Conservation (phyloP, 2,888 invertebrate genomes). For the Cheilosia grossa region DNA sequence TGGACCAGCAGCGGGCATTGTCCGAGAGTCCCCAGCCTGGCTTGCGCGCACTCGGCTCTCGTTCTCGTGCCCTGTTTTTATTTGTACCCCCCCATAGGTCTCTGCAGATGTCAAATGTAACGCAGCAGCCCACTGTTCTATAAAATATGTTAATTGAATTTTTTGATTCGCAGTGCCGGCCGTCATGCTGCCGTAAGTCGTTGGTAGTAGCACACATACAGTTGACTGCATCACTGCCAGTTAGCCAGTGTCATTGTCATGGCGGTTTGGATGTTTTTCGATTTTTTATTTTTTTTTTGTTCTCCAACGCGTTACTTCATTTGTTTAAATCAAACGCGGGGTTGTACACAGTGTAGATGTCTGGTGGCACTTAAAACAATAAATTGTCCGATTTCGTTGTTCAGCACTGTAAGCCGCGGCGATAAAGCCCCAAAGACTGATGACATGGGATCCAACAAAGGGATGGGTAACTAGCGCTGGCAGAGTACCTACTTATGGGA, state of each 20-base stretch:
- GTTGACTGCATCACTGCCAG: slow-evolving; percentile 64
- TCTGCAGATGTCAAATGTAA: slow-evolving; percentile 69
- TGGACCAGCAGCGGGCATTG: slow-evolving; percentile 36
- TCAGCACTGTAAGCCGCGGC: slow-evolving; percentile 45
- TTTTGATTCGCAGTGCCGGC: slow-evolving; percentile 53
- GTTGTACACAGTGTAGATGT: slow-evolving; percentile 47
- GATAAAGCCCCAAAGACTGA: slow-evolving; percentile 70
- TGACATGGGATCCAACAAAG: slow-evolving; percentile 65
- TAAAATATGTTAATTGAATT: slow-evolving; percentile 75
- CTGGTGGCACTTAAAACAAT: slow-evolving; percentile 73
- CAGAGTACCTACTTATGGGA: slow-evolving; percentile 1
- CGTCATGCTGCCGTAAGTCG: slow-evolving; percentile 50
- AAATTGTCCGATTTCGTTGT: slow-evolving; percentile 70
- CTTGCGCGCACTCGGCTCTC: slow-evolving; percentile 8
- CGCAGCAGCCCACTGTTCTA: slow-evolving; percentile 74
- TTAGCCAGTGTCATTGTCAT: slow-evolving; percentile 65
- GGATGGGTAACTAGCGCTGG: slow-evolving; percentile 19
- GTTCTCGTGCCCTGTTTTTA: slow-evolving; percentile 41
- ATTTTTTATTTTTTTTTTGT: slow-evolving; percentile 6
- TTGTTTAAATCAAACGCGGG: slow-evolving; percentile 72
- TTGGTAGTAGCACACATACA: slow-evolving; percentile 7
- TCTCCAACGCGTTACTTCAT: slow-evolving; percentile 57
- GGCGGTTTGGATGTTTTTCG: slow-evolving; percentile 22
- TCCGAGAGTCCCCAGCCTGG: slow-evolving; percentile 2
- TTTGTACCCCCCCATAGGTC: slow-evolving; percentile 44